These are phyloP conservation scores for Oxyura jamaicensis DNA, from an alignment of 2,113 vertebrate genomes.

Conservation along the genomic window DNA sequence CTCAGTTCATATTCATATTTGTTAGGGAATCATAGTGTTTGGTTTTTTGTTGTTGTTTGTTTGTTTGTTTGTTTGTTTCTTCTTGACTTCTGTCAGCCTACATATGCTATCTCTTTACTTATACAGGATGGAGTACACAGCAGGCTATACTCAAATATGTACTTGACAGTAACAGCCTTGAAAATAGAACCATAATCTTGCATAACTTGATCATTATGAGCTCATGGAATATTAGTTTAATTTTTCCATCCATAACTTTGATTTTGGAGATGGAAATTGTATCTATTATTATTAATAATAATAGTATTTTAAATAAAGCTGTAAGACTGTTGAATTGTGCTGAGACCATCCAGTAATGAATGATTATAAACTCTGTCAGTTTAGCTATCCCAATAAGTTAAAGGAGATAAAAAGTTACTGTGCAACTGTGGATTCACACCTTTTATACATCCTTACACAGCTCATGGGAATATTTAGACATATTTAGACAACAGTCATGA, in stretches of 20 bases:
- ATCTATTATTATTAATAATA: background rate
- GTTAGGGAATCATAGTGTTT: background rate
- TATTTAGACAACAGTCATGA: background rate
- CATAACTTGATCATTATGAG: slow-evolving; percentile 4
- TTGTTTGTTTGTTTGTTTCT: no score
- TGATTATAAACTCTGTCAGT: background rate
- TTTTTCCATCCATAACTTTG: slow-evolving; percentile 3
- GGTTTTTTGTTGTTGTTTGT: no score
- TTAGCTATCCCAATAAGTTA: background rate
- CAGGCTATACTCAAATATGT: background rate
- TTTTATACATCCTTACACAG: background rate
- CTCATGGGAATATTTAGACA: background rate
- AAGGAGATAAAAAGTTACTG: background rate
- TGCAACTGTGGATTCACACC: background rate
- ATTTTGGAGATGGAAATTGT: background rate
- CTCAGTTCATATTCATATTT: background rate
- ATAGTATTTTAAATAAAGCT: background rate
- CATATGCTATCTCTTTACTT: background rate
- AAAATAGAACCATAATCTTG: background rate
- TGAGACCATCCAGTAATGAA: background rate
- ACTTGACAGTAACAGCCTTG: background rate
- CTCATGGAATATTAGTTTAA: background rate
- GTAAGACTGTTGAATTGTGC: background rate
- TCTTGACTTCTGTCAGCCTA: background rate
- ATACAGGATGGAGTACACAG: background rate